These are phyloP conservation scores for Uria lomvia DNA, from an alignment of 2,113 vertebrate species.

Conservation along the genomic window DNA sequence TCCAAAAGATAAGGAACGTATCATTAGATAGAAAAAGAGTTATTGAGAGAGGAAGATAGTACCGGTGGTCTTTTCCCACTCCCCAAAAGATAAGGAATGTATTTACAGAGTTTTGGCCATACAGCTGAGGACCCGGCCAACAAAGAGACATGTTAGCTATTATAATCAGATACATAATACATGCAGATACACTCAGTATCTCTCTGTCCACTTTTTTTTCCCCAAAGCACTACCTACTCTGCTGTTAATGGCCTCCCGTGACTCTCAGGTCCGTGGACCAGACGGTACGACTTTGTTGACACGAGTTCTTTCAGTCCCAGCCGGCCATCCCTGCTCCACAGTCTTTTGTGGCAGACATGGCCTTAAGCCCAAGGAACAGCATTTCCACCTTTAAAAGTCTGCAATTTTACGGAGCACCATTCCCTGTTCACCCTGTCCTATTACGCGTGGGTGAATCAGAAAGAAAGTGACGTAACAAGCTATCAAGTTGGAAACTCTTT, in stretches of 20 bases:
- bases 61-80: not conserved
- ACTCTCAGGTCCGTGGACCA: not conserved
- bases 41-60: not conserved
- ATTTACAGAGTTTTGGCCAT: not conserved
- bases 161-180: not conserved
- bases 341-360: not conserved
- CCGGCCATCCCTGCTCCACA: not conserved
- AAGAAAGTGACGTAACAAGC: not conserved
- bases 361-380: not conserved
- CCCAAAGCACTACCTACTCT: not conserved
- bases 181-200: not conserved
- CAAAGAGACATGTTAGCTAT: fast-evolving
- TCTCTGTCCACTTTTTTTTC: not conserved
- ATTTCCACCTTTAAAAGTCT: not conserved
- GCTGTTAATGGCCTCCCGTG: not conserved
- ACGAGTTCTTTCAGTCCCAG: not conserved
- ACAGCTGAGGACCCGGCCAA: not conserved
- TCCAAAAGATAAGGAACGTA: not conserved
- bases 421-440: not conserved
- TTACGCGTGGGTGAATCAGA: not conserved
- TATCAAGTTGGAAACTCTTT: not conserved
- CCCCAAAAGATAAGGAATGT: not conserved
- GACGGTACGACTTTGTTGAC: not conserved
- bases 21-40: not conserved
- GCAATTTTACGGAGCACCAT: not conserved